Evolutionary conservation across 2,113 vertebrate species (phyloP).

Genomic region (Pandion haliaetus): DNA sequence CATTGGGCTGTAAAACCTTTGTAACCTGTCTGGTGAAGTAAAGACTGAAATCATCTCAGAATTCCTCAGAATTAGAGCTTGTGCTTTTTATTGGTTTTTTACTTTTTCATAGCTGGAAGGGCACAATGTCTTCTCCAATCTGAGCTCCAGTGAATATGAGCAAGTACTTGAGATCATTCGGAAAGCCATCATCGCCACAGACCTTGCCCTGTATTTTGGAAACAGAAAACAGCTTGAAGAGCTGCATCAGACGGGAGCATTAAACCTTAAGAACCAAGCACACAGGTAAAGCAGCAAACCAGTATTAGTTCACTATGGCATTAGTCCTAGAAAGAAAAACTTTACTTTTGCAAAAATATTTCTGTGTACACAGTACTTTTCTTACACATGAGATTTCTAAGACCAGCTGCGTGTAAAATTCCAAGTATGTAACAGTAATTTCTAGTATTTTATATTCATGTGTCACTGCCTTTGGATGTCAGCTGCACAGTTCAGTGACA

Average conservation of each 20-base stretch:
- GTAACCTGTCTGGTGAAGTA: neutral
- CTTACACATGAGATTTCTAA: neutral
- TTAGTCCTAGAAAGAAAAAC: neutral
- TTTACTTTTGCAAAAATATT: neutral
- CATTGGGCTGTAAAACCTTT: neutral
- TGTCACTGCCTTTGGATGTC: neutral
- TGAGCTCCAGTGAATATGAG: slow-evolving; percentile 96
- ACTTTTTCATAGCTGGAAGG: slow-evolving; percentile 97
- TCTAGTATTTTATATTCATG: neutral
- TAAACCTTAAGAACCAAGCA: slow-evolving; percentile 91
- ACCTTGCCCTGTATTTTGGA: slow-evolving; percentile 96
- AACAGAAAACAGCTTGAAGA: slow-evolving; percentile 95
- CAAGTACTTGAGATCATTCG: slow-evolving; percentile 98
- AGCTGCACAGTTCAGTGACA: neutral
- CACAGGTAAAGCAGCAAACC: slow-evolving; percentile 81
- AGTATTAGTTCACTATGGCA: neutral
- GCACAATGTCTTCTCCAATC: slow-evolving; percentile 99
- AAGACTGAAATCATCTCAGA: slow-evolving; percentile 61
- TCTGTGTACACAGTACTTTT: neutral
- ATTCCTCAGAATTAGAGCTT: slow-evolving; percentile 78
- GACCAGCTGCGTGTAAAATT: neutral
- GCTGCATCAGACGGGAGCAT: slow-evolving; percentile 77
- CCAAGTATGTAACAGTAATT: neutral
- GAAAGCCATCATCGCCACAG: slow-evolving; percentile 98
- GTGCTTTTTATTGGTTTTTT: slow-evolving; percentile 83